Evolutionary conservation across 2,113 vertebrate species (phyloP).

Genomic region (Dissostichus mawsoni): DNA sequence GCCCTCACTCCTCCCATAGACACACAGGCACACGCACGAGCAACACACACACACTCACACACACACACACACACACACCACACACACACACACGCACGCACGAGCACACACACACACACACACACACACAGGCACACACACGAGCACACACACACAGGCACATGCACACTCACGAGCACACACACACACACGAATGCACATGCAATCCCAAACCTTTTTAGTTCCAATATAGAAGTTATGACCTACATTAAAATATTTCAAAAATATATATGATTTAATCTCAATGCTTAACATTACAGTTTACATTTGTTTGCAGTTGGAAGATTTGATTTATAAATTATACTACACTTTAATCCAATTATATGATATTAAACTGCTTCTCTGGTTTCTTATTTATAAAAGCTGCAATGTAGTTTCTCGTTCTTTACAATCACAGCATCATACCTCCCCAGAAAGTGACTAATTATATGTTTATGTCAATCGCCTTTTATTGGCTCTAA

Average conservation of each 20-base stretch:
- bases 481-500: not conserved
- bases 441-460: too few species aligned
- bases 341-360: not conserved
- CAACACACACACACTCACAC: constrained; percentile 17
- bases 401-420: not conserved
- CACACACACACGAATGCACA: not conserved
- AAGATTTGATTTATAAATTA: not conserved
- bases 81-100: not conserved
- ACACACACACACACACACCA: constrained; percentile 12
- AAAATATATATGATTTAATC: not conserved
- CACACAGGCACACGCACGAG: constrained; percentile 2
- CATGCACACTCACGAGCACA: constrained; percentile 2
- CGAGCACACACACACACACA: not conserved
- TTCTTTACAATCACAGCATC: not conserved
- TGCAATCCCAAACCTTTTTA: not conserved
- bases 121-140: not conserved
- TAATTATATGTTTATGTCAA: not conserved
- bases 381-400: constrained; percentile 9
- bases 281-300: too few species aligned
- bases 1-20: constrained; percentile 7
- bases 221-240: constrained; percentile 14
- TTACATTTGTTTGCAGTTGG: not conserved
- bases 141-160: not conserved
- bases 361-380: not conserved
- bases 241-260: not conserved